Evolutionary conservation across 2,797 vertebrate genomes (phyloP).

Genomic region (Pterois miles): DNA sequence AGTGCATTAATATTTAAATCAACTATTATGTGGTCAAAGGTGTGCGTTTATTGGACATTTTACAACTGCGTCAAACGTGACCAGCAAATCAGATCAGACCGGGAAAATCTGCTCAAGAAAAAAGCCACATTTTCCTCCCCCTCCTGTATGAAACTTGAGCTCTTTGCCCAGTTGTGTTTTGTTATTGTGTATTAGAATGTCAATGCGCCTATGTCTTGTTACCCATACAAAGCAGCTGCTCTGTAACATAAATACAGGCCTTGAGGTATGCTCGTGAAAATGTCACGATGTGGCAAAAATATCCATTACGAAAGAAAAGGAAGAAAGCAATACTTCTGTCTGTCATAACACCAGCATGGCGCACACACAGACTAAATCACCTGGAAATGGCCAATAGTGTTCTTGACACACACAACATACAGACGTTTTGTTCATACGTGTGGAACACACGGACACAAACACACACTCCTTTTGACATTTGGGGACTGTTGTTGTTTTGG

Average conservation of each 20-base stretch:
- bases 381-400: constrained; percentile 45
- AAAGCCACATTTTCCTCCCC: background rate
- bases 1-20: constrained; percentile 66
- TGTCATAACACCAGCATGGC: constrained; percentile 23
- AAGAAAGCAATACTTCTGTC: constrained; percentile 28
- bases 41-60: constrained; percentile 62
- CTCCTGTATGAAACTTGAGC: constrained; percentile 27
- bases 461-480: constrained; percentile 70
- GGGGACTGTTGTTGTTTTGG: constrained; percentile 72
- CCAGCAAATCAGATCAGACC: constrained; percentile 49
- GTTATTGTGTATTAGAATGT: constrained; percentile 59
- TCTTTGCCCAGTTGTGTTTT: constrained; percentile 38
- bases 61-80: constrained; percentile 59
- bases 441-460: constrained; percentile 4
- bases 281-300: constrained; percentile 70
- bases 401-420: constrained; percentile 22
- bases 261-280: constrained; percentile 60
- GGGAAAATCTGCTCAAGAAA: background rate
- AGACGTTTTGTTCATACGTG: constrained; percentile 11
- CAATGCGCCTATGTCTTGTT: constrained; percentile 55
- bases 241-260: constrained; percentile 70
- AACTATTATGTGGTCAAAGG: constrained; percentile 64
- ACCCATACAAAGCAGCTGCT: constrained; percentile 62
- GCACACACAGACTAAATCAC: constrained; percentile 35
- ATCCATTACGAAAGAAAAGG: constrained; percentile 43